Percentiles rank a stretch among this genome's conserved stretches.
phyloP scores from a whole-genome alignment of 2,888 invertebrate genomes.

The Hydriomena furcata region DNA sequence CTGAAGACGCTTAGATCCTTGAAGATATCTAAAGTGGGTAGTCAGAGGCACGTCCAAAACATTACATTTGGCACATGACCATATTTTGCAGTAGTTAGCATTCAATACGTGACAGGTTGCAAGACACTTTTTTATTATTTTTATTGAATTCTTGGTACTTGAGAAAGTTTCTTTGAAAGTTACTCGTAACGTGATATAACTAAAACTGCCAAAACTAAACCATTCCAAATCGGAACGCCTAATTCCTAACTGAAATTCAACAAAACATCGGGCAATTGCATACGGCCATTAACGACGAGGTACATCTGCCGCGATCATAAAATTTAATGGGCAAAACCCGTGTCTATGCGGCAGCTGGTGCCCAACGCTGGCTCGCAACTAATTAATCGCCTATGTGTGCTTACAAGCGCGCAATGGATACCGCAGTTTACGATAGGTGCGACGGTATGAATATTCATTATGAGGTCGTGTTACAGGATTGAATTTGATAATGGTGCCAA shows the following conservation, averaged over 20 bases:
- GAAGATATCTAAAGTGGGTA: too few species aligned
- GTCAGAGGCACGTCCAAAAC: too few species aligned
- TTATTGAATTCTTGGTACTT: too few species aligned
- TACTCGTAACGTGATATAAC: too few species aligned
- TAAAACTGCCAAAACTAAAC: slow-evolving; percentile 21
- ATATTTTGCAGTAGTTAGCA: too few species aligned
- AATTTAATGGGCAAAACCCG: slow-evolving; percentile 67
- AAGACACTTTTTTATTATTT: too few species aligned
- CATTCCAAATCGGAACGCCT: slow-evolving; percentile 26
- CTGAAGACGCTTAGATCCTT: too few species aligned
- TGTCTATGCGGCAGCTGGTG: slow-evolving; percentile 65
- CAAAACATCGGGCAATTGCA: slow-evolving; percentile 40
- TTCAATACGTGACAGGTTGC: too few species aligned
- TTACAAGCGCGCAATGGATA: slow-evolving; percentile 71
- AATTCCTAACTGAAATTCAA: slow-evolving; percentile 47
- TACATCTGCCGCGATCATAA: slow-evolving; percentile 71
- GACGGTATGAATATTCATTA: slow-evolving; percentile 67
- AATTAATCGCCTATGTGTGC: slow-evolving; percentile 74
- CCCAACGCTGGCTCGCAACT: slow-evolving; percentile 67
- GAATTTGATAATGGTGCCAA: slow-evolving; percentile 53
- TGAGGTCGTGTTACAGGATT: slow-evolving; percentile 53
- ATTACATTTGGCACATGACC: too few species aligned
- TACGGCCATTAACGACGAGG: slow-evolving; percentile 59
- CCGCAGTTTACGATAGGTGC: slow-evolving; percentile 66
- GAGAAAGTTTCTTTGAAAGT: too few species aligned